A percentile compares a stretch with the other conserved stretches of the same genome.
phyloP scores from a whole-genome alignment of 2,797 vertebrate species.

The Artibeus jamaicensis region DNA sequence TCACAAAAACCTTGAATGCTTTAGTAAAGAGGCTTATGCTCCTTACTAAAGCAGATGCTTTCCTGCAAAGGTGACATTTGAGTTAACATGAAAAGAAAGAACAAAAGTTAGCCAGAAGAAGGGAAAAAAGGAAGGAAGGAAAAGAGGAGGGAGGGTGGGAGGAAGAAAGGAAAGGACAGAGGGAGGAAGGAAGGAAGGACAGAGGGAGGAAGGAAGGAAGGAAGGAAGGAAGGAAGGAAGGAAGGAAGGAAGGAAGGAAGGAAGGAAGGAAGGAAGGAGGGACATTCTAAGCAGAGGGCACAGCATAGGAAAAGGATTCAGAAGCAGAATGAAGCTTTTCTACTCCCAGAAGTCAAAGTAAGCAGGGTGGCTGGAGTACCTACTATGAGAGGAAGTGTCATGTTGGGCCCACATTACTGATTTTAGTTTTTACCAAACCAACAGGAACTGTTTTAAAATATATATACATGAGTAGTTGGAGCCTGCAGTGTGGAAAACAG shows the following conservation, averaged over 20 bases:
- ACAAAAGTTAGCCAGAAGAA: neutral
- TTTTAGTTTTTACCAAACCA: neutral
- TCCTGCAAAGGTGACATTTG: slow-evolving; percentile 53
- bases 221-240: neutral
- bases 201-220: neutral
- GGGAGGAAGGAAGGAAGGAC: neutral
- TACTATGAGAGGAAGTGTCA: neutral
- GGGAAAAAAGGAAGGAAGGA: no score
- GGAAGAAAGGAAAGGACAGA: no score
- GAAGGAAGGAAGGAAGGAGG: no score
- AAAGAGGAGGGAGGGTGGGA: neutral
- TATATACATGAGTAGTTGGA: neutral
- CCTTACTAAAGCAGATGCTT: neutral
- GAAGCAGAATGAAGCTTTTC: neutral
- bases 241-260: neutral
- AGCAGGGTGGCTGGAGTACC: neutral
- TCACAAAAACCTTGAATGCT: neutral
- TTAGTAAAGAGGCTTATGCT: neutral
- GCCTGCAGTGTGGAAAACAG: neutral
- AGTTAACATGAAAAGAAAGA: neutral
- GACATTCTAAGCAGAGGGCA: neutral
- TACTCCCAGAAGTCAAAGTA: neutral
- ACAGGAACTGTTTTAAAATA: neutral
- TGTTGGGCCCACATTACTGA: neutral
- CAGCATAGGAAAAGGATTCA: neutral